Base-by-base conservation (phyloP, 2,888 invertebrate species). In the Brachyopa scutellaris region DNA sequence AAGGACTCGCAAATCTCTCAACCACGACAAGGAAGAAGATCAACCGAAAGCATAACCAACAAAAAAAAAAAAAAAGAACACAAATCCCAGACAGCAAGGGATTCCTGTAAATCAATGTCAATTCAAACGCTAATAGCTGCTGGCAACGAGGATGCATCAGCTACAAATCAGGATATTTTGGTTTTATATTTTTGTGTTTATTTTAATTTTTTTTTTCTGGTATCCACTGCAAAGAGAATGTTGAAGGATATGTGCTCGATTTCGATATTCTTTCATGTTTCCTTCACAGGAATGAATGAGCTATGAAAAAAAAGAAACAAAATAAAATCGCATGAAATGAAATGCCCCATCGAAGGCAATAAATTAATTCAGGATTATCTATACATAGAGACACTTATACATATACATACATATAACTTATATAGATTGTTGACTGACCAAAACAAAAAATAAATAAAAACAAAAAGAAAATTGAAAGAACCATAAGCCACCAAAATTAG, bases 341-440 rank as follows among this genome's bases (percentile, higher is more conserved):
- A 76, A 64, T 80, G 80, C 80, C 80, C 74, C 64, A 76, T 80
- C 80, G 69, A 80, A 76, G 80, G 80, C 80, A 80, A 80, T 80
- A 80, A 80, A 80, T 80, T 69, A 69, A 80, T 80, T 80, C 80
- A 80, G 80, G 80, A 76, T 76, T 73, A 74, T 74, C 69, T 45
- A 79, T 61, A 74, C 42, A 57, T 38, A 66, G 13, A 57, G 9
- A 51, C 42, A 42, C 36, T 47, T 42, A 47, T 53, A 73, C 23
- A 61, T 29, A 55, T 26, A 26, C n/a, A 49, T 31, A 13, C 8
- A 59, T 51, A 67, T 70, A 59, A 38, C 64, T 59, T 55, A 77
- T 21, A 66, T 79, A 76, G 69, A 70, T 69, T 69, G 76, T 76
- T 80, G 80, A 80, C 80, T 80, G 80, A 80, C 80, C 80, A 80